Conservation (phyloP, 37 sponge, comb jelly and placozoan species). For the Mnemiopsis leidyi region DNA sequence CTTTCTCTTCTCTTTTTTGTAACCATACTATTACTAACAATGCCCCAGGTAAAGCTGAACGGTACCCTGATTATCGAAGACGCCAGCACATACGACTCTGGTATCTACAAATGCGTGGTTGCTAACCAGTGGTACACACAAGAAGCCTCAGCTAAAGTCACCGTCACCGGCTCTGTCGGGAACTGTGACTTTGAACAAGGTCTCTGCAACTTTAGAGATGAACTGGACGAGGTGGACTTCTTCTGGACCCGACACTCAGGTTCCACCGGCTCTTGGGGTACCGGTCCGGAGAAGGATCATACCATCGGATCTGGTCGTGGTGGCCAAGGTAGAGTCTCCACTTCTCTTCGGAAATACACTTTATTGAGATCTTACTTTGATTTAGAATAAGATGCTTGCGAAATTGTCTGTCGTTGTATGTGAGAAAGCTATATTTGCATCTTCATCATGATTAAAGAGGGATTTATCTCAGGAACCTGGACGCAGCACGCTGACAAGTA, state of each 20-base stretch:
- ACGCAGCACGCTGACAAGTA: too few species aligned
- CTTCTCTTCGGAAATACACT: too few species aligned
- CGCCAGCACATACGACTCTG: constrained; percentile 59
- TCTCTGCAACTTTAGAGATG: constrained; percentile 47
- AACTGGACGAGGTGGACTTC: constrained; percentile 65
- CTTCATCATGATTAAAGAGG: too few species aligned
- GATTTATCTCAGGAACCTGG: too few species aligned
- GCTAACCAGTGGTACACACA: constrained; percentile 16
- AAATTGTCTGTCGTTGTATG: too few species aligned
- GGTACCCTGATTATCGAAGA: constrained; percentile 47
- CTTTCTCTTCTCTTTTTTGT: not conserved
- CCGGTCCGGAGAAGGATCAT: constrained; percentile 60
- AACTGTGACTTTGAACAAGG: constrained; percentile 63
- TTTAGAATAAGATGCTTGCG: too few species aligned
- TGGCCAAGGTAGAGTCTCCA: too few species aligned
- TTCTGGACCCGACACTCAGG: constrained; percentile 61
- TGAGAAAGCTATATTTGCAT: too few species aligned
- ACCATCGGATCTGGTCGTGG: constrained; percentile 41
- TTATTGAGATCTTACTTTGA: too few species aligned
- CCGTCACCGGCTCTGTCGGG: constrained; percentile 32
- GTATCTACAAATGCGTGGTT: not conserved
- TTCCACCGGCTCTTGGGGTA: constrained; percentile 33
- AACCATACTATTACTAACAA: not conserved
- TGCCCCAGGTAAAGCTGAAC: constrained; percentile 49
- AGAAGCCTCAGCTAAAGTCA: constrained; percentile 15